Percentiles rank a stretch among this genome's conserved stretches.
phyloP scores from a whole-genome alignment of 2,797 vertebrate genomes.

The Tenualosa thibaudeaui region DNA sequence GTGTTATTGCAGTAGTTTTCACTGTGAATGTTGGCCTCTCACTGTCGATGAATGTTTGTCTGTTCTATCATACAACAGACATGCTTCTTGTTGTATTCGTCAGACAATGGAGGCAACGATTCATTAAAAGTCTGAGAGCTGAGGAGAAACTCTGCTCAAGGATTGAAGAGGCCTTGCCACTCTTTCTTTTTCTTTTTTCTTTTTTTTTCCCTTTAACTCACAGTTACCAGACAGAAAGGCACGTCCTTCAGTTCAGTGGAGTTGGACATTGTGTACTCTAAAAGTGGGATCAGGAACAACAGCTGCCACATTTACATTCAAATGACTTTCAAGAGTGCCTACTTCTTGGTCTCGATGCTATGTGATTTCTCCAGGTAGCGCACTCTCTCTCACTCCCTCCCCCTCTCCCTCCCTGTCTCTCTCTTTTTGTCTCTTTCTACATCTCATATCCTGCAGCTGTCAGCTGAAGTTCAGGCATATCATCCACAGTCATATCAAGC shows the following conservation, averaged over 20 bases:
- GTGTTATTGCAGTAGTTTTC: background rate
- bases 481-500: background rate
- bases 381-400: conserved; percentile 27
- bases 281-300: conserved; percentile 52
- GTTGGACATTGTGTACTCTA: conserved; percentile 50
- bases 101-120: background rate
- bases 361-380: conserved; percentile 52
- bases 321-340: conserved; percentile 49
- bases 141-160: background rate
- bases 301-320: conserved; percentile 59
- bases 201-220: background rate
- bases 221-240: conserved; percentile 49
- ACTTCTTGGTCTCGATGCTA: conserved; percentile 44
- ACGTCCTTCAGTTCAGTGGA: conserved; percentile 43
- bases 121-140: conserved; percentile 11
- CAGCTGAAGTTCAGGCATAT: background rate
- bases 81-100: background rate
- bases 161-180: background rate
- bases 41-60: background rate
- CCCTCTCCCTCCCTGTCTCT: background rate
- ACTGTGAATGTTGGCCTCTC: background rate
- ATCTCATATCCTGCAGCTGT: background rate
- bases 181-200: background rate
- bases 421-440: background rate
- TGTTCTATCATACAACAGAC: background rate